Base-by-base conservation (phyloP, 2,888 invertebrate species). In the Patella depressa region DNA sequence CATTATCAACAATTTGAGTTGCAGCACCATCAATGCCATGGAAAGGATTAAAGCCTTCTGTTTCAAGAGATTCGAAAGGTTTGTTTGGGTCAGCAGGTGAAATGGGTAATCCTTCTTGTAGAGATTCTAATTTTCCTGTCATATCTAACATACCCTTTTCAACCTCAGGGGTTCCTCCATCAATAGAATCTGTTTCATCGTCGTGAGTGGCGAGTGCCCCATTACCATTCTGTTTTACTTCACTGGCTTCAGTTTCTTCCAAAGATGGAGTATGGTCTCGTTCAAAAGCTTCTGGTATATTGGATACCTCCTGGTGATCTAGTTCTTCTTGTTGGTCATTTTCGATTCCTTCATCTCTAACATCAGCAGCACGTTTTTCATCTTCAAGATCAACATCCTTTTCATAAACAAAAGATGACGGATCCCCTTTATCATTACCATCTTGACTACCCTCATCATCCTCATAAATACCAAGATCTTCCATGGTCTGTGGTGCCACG, bases 221-320 rank as follows among this genome's bases (percentile, higher is more conserved):
- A 55, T 73, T 77, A 71, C 80, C 83, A 76, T 78, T 78, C n/a
- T 80, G 80, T 45, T 80, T 81, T 17, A 53, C 75, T 15, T 78
- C 75, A 7, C 29, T 34, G 3, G 65, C 57, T 14, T 24, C 53
- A 45, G 74, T n/a, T 65, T 65, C 19, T 65, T 65, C 65, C 24
- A 65, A 12, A 65, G 77, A 72, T 29, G 84, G 84, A 12, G 83
- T 82, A 59, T 81, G 82, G 75, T 85, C 86, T 57, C 83, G 84
- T 72, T 86, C 85, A 83, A 86, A 85, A 15, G 83, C 84, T 71
- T 82, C 85, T 69, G 85, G 85, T 73, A 84, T 77, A 71, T 79
- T 82, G 17, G 85, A 82, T 57, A 78, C 79, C 11, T 80, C 80
- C 53, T 83, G 80, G 55, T 80, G 82, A 74, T 29, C 19, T 65